Evolutionary conservation across 1,140 invertebrate species (phyloP).

Genomic region (Drosophila neocordata): DNA sequence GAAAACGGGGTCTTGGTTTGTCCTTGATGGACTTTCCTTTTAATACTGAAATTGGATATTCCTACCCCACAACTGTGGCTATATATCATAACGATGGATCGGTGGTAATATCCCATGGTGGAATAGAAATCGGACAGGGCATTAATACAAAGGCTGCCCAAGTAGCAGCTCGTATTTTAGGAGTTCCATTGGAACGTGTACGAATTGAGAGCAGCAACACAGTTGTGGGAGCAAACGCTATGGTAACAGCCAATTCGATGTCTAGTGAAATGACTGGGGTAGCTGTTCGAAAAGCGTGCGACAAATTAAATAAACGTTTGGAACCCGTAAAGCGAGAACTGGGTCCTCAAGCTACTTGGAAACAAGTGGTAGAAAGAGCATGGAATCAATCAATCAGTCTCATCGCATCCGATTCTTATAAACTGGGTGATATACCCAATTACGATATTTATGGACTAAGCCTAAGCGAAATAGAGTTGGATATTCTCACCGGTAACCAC

Average conservation of each 20-base stretch:
- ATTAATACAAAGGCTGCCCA: conserved; percentile 89
- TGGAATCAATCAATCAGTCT: conserved; percentile 86
- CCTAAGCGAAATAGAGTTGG: conserved; percentile 88
- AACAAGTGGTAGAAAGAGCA: conserved; percentile 86
- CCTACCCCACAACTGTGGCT: conserved; percentile 84
- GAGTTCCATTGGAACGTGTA: conserved; percentile 88
- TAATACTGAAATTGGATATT: conserved; percentile 83
- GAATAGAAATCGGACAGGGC: conserved; percentile 89
- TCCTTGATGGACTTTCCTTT: conserved; percentile 85
- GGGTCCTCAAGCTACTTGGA: conserved; percentile 85
- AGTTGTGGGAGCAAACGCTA: conserved; percentile 86
- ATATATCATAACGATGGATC: conserved; percentile 87
- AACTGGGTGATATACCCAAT: conserved; percentile 64
- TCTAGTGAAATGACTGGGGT: conserved; percentile 87
- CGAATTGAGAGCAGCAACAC: conserved; percentile 87
- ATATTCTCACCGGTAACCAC: conserved; percentile 88
- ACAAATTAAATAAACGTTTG: conserved; percentile 86
- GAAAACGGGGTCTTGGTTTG: conserved; percentile 86
- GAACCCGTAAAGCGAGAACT: conserved; percentile 86
- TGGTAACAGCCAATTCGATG: conserved; percentile 87
- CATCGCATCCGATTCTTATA: conserved; percentile 84
- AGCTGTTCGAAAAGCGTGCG: conserved; percentile 88
- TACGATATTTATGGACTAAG: conserved; percentile 85
- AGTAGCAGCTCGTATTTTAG: conserved; percentile 89
- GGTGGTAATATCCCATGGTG: conserved; percentile 87